Evolutionary conservation across 2,113 vertebrate species (phyloP).

Genomic region (Trematomus loennbergii): DNA sequence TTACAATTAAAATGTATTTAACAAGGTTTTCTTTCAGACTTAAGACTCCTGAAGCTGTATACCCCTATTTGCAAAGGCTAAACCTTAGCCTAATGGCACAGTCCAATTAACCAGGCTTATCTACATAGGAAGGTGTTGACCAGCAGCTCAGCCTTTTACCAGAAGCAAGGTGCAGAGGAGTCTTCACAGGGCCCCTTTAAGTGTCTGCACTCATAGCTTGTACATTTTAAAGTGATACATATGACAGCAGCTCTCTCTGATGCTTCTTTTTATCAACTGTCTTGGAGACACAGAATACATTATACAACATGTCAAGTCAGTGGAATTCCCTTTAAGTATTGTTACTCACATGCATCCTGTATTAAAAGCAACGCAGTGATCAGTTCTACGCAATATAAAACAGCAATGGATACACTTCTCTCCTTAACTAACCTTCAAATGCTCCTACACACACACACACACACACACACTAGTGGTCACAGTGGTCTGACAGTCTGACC

Average conservation of each 20-base stretch:
- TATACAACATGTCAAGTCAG: background rate
- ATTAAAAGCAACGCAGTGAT: background rate
- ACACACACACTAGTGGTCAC: conserved; percentile 34
- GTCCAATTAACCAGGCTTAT: no score
- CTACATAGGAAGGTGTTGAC: no score
- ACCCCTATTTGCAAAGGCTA: no score
- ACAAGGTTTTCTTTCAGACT: no score
- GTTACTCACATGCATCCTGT: background rate
- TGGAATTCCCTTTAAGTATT: background rate
- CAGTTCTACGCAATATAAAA: background rate
- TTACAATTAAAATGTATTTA: background rate
- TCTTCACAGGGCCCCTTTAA: no score
- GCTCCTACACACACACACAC: conserved; percentile 26
- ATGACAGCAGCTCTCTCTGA: background rate
- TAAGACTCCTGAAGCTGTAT: no score
- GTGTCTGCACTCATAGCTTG: background rate
- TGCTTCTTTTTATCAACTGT: no score
- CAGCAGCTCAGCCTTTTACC: no score
- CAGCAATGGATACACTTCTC: background rate
- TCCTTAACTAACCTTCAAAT: background rate
- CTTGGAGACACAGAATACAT: background rate
- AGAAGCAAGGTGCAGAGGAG: no score
- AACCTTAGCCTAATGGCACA: no score
- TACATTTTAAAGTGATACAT: no score
- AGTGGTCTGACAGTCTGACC: conserved; percentile 66